Percentiles rank a stretch among this genome's conserved stretches.
These are phyloP conservation scores for Sarcophaga peregrina DNA, from an alignment of 1,140 invertebrate genomes.

Conservation along the genomic window DNA sequence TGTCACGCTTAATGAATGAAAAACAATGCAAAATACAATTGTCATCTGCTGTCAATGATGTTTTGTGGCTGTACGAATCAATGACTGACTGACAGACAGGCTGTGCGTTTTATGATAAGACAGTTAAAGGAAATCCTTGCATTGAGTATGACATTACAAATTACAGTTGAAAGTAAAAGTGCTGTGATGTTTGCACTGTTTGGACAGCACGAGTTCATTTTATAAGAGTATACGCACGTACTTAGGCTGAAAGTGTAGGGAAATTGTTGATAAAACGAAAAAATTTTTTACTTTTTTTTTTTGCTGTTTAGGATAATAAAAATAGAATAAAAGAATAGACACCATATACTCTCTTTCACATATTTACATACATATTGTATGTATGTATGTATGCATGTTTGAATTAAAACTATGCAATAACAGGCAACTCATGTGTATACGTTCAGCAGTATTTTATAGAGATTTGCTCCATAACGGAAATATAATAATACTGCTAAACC, in stretches of 20 bases:
- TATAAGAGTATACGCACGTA: constrained; percentile 3
- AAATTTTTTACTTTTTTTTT: too few species aligned
- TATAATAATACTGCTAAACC: too few species aligned
- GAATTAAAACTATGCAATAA: too few species aligned
- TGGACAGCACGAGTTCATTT: not conserved
- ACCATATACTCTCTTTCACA: too few species aligned
- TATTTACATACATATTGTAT: too few species aligned
- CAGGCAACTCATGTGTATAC: too few species aligned
- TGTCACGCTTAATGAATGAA: constrained; percentile 61
- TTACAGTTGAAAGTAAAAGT: not conserved
- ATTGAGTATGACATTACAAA: not conserved
- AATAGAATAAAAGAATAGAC: too few species aligned
- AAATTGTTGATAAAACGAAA: not conserved
- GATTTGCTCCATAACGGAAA: too few species aligned
- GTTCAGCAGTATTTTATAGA: too few species aligned
- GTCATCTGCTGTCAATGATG: constrained; percentile 24
- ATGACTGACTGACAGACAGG: not conserved
- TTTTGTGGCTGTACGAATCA: constrained; percentile 13
- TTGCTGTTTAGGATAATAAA: too few species aligned
- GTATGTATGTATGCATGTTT: too few species aligned
- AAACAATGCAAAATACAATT: constrained; percentile 23
- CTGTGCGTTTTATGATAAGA: not conserved
- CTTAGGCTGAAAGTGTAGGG: not conserved
- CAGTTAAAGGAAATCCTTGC: not conserved
- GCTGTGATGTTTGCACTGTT: not conserved